Evolutionary conservation across 2,113 vertebrate genomes (phyloP).

Genomic region (Anarrhichthys ocellatus): DNA sequence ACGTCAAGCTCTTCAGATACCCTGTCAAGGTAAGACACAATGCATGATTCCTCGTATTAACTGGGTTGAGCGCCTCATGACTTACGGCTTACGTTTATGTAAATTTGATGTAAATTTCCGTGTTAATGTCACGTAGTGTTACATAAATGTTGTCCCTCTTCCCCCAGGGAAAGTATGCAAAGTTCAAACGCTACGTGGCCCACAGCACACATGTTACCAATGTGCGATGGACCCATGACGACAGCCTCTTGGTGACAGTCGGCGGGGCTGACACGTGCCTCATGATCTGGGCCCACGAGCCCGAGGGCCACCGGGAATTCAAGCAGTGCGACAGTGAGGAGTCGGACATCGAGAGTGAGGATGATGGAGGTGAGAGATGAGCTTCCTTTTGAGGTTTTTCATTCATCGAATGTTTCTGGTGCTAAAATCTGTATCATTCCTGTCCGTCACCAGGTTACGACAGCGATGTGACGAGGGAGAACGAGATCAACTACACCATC

Average conservation of each 20-base stretch:
- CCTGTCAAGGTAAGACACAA: slow-evolving; percentile 90
- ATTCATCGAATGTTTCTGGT: not conserved
- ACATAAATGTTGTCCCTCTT: slow-evolving; percentile 47
- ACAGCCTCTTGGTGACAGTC: slow-evolving; percentile 91
- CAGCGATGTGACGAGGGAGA: slow-evolving; percentile 97
- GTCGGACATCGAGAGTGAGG: slow-evolving; percentile 96
- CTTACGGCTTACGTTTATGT: slow-evolving; percentile 10
- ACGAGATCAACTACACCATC: slow-evolving; percentile 96
- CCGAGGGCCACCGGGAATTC: slow-evolving; percentile 88
- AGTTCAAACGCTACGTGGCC: slow-evolving; percentile 96
- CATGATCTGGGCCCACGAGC: slow-evolving; percentile 96
- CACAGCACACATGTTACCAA: slow-evolving; percentile 98
- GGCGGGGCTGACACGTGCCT: slow-evolving; percentile 95
- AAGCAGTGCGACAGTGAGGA: slow-evolving; percentile 95
- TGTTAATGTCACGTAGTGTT: slow-evolving; percentile 45
- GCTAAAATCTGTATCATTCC: not conserved
- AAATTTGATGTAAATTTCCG: slow-evolving; percentile 61
- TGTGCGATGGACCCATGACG: slow-evolving; percentile 94
- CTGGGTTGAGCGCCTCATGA: not conserved
- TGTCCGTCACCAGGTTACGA: slow-evolving; percentile 89
- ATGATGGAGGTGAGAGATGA: slow-evolving; percentile 90
- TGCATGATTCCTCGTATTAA: not conserved
- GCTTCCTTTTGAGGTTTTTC: not conserved
- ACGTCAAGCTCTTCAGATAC: slow-evolving; percentile 96
- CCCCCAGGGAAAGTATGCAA: slow-evolving; percentile 93